Evolutionary conservation across 35 echinoderm and acorn worm species (phyloP), one percentile per base, ranked within the genome.

Genomic region (Apostichopus californicus): DNA sequence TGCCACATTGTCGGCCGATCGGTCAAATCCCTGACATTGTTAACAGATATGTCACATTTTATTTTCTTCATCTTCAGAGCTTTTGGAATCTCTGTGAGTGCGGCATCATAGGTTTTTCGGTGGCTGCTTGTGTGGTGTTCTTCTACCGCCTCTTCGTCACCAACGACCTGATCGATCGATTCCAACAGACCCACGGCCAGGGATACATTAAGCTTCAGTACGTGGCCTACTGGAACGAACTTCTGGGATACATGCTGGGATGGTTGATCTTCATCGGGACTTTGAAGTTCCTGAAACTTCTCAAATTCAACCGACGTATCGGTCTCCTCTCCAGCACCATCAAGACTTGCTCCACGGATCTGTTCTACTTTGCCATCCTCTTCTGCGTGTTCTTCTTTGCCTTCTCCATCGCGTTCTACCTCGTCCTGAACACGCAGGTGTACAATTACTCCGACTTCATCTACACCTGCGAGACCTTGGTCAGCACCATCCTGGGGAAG

Each of bases 141-240:
- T 99, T 99, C 89, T 96, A 94, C 83, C 97, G 97, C 8, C 54
- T 93, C 63, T 92, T 54, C 28, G 93, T 95, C 61, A 95, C 90
- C 34, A 93, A 94, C 54, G 55, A 85, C 12, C 63, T 99, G 6
- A 34, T 94, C 5, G 71, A 23, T 5, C 56, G 53, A 17, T 93
- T 99, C 21, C 96, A 92, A 66, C 88, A 92, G 18, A 83, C 77
- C 1, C 78, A 87, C 14, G 95, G 95, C 15, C 26, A 78, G 23
- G 88, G 61, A 11, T 94, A 96, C 80, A 93, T 99, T 28, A 99
- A 99, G 78, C 92, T 99, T 13, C 97, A 99, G 95, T 96, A 99
- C 56, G 93, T 99, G 8, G 97, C 97, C 14, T 95, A 96, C 92
- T 99, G 93, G 97, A 99, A 99, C 22, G 97, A 96, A 55, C 78